A percentile compares a stretch with the other conserved stretches of the same genome.
Evolutionary conservation across 2,797 vertebrate genomes (phyloP).

Genomic region (Synaphobranchus kaupii): DNA sequence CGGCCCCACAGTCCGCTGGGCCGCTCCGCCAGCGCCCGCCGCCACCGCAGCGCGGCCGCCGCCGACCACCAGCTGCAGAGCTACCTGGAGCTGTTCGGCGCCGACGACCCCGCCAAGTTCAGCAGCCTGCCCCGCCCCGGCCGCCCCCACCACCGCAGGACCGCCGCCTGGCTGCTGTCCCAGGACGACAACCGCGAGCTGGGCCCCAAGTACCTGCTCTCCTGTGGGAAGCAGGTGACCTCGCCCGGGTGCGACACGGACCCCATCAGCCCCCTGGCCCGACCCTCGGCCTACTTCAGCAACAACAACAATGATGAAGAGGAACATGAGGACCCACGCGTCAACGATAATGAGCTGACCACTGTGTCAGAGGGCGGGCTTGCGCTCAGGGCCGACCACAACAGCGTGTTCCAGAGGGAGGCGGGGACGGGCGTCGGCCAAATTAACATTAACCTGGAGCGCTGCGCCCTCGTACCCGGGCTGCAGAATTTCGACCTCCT

Average conservation of each 20-base stretch:
- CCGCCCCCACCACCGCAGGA: slow-evolving; percentile 68
- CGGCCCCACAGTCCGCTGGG: slow-evolving; percentile 79
- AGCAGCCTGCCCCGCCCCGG: slow-evolving; percentile 85
- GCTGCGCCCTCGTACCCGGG: slow-evolving; percentile 77
- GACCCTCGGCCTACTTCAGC: slow-evolving; percentile 63
- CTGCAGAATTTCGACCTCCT: slow-evolving; percentile 78
- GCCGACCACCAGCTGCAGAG: slow-evolving; percentile 84
- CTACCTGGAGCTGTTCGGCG: slow-evolving; percentile 78
- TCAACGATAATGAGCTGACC: slow-evolving; percentile 59
- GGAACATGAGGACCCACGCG: slow-evolving; percentile 45
- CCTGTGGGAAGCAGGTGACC: slow-evolving; percentile 54
- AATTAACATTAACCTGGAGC: slow-evolving; percentile 77
- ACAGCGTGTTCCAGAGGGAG: slow-evolving; percentile 60
- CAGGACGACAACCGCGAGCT: slow-evolving; percentile 72
- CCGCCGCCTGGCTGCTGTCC: slow-evolving; percentile 70
- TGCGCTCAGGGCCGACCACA: slow-evolving; percentile 53
- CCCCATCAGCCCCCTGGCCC: slow-evolving; percentile 66
- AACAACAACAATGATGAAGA: slow-evolving; percentile 55
- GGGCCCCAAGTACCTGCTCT: slow-evolving; percentile 43
- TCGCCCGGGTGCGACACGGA: slow-evolving; percentile 67
- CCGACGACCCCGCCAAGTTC: slow-evolving; percentile 74
- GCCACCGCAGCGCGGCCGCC: slow-evolving; percentile 81
- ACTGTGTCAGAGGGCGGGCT: slow-evolving; percentile 66
- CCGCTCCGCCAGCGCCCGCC: slow-evolving; percentile 83
- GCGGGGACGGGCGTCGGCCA: slow-evolving; percentile 45